Percentiles rank a stretch among this genome's conserved stretches.
Conservation (phyloP, 2,797 vertebrate species). For the Lepidocolaptes lacrymiger region DNA sequence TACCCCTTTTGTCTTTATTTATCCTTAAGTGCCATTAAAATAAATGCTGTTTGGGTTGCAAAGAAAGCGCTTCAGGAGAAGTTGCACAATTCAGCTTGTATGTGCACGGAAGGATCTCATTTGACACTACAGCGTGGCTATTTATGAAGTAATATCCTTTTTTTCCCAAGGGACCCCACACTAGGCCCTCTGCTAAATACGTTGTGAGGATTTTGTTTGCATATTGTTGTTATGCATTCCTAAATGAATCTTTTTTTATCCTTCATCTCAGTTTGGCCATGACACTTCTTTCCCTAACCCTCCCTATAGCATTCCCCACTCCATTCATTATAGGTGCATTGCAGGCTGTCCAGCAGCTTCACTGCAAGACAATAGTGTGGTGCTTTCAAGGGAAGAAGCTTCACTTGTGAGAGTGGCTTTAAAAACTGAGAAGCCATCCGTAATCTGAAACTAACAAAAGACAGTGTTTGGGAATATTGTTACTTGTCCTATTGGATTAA, state of each 20-base stretch:
- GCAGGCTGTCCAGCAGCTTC: neutral
- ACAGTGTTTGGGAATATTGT: neutral
- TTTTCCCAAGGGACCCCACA: neutral
- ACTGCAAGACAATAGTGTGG: neutral
- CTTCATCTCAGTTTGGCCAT: neutral
- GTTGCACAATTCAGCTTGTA: neutral
- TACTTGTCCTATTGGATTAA: neutral
- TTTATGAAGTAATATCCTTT: neutral
- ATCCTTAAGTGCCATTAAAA: neutral
- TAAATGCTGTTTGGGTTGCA: neutral
- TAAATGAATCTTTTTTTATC: neutral
- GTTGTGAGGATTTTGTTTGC: neutral
- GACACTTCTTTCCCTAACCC: neutral
- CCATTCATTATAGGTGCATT: rapidly evolving
- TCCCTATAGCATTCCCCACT: neutral
- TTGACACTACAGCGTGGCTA: rapidly evolving
- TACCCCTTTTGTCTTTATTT: neutral
- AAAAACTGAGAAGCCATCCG: neutral
- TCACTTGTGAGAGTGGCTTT: neutral
- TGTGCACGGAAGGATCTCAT: neutral
- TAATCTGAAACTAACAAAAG: neutral
- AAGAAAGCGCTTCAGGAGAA: neutral
- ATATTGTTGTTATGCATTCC: neutral
- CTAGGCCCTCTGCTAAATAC: neutral
- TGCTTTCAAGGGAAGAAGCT: neutral